Conservation (phyloP, 2,888 invertebrate species). For the Nematopogon swammerdamellus region DNA sequence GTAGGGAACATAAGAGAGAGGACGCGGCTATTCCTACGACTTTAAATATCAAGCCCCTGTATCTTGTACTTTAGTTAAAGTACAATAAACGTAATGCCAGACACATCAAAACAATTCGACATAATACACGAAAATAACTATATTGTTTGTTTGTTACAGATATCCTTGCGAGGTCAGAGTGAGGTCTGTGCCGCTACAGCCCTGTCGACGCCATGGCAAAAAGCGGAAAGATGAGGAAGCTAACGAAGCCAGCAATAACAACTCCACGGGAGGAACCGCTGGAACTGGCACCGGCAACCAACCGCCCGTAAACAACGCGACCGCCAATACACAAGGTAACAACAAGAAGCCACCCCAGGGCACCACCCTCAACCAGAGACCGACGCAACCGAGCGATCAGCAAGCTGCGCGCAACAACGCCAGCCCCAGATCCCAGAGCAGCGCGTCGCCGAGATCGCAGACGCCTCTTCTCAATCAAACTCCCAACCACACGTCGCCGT, state of each 20-base stretch:
- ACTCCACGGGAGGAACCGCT: conserved; percentile 13
- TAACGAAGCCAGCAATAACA: conserved; percentile 22
- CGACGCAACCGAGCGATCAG: conserved; percentile 33
- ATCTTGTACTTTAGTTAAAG: too few relatives aligned
- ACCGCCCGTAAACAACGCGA: conserved; percentile 29
- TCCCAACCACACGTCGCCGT: conserved; percentile 26
- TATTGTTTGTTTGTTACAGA: conserved; percentile 38
- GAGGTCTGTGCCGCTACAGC: conserved; percentile 78
- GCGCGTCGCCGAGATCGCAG: conserved; percentile 52
- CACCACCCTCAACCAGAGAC: conserved; percentile 34
- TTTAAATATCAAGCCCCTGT: too few relatives aligned
- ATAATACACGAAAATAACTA: too few relatives aligned
- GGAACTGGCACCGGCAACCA: conserved; percentile 29
- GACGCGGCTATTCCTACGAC: too few relatives aligned
- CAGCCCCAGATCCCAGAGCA: conserved; percentile 50
- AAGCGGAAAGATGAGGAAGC: conserved; percentile 73
- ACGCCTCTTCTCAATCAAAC: conserved; percentile 39
- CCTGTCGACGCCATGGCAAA: conserved; percentile 76
- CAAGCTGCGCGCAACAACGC: conserved; percentile 28
- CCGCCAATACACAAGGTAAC: conserved; percentile 20
- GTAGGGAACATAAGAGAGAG: too few relatives aligned
- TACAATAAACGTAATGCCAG: too few relatives aligned
- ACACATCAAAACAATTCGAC: too few relatives aligned
- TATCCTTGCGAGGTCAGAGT: conserved; percentile 86
- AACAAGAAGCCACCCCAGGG: conserved; percentile 33